Evolutionary conservation across 2,113 vertebrate species (phyloP).

Genomic region (Ramphastos sulfuratus): DNA sequence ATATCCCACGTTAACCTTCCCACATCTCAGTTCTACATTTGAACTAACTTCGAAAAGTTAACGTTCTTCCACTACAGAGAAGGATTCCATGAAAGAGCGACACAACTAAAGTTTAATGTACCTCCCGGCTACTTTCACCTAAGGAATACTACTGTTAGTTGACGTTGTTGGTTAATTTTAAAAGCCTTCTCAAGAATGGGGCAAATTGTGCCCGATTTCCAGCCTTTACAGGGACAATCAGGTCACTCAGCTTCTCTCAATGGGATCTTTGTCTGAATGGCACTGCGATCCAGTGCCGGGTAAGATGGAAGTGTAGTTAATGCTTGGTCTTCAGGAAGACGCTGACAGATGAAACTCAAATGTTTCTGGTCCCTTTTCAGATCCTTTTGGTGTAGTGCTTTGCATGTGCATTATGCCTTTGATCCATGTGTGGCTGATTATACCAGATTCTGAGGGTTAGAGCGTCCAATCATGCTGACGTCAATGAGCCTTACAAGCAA

Average conservation of each 20-base stretch:
- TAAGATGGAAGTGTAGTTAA: background rate
- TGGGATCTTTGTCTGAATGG: background rate
- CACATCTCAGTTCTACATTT: background rate
- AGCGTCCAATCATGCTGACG: background rate
- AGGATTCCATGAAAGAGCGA: background rate
- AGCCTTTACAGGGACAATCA: background rate
- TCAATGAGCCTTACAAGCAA: background rate
- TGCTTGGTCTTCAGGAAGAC: background rate
- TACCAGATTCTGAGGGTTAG: background rate
- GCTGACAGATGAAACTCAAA: conserved; percentile 38
- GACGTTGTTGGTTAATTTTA: background rate
- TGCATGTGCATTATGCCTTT: conserved; percentile 28
- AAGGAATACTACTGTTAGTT: background rate
- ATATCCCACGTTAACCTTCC: background rate
- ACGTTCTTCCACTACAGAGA: background rate
- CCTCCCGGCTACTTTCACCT: background rate
- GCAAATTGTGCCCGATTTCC: background rate
- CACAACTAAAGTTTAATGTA: background rate
- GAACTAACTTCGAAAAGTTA: background rate
- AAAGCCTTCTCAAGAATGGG: background rate
- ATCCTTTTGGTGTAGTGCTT: background rate
- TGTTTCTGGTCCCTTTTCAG: conserved; percentile 33
- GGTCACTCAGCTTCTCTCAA: background rate
- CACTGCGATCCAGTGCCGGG: background rate
- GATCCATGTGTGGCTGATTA: background rate